These are phyloP conservation scores for Carassius carassius DNA, from an alignment of 2,113 vertebrate species.

Conservation along the genomic window DNA sequence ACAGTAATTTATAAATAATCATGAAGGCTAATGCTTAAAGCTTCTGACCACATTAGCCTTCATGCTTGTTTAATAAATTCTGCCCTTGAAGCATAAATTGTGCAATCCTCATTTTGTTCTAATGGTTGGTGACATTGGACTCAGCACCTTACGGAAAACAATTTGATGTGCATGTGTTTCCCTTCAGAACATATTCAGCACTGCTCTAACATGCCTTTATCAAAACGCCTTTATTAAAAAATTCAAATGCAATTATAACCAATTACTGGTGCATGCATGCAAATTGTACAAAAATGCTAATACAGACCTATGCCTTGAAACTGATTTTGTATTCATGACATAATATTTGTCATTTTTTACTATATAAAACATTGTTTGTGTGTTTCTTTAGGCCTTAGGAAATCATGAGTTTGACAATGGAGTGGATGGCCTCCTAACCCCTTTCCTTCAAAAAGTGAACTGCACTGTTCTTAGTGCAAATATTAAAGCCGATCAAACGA, in stretches of 20 bases:
- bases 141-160: neutral
- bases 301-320: neutral
- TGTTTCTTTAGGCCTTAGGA: conserved; percentile 81
- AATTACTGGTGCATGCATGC: neutral
- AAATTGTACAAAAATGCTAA: neutral
- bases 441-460: conserved; percentile 78
- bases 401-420: conserved; percentile 96
- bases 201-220: neutral
- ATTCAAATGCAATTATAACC: neutral
- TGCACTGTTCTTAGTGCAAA: conserved; percentile 88
- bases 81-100: neutral
- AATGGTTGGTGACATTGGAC: neutral
- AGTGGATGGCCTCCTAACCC: conserved; percentile 82
- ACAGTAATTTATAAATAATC: neutral
- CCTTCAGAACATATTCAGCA: neutral
- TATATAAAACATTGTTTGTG: neutral
- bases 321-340: neutral
- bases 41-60: neutral
- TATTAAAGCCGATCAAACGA: conserved; percentile 70
- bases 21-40: neutral
- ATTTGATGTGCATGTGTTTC: neutral
- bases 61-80: neutral
- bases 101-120: neutral
- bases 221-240: neutral
- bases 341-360: neutral